phyloP scores from a whole-genome alignment of 2,888 invertebrate genomes.

The Drosophila subsilvestris region DNA sequence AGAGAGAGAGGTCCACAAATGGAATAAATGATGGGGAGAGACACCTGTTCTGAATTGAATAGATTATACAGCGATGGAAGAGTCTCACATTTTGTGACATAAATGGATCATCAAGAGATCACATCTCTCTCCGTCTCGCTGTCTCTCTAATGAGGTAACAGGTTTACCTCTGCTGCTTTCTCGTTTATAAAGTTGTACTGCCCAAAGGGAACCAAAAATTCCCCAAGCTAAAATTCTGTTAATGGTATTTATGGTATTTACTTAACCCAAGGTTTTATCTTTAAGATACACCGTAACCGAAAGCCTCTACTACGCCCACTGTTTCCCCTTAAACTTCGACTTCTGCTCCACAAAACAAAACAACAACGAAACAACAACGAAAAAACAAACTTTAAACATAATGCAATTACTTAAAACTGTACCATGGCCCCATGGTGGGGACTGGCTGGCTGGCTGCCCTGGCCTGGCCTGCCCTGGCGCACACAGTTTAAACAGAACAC shows the following conservation, averaged over 20 bases:
- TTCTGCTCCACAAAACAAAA: conserved; percentile 55
- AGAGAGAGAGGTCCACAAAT: conserved; percentile 13
- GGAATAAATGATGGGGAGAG: conserved; percentile 5
- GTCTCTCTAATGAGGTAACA: conserved; percentile 24
- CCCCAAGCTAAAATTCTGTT: neutral
- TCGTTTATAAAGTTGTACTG: neutral
- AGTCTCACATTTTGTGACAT: conserved; percentile 28
- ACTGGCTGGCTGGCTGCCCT: conserved; percentile 2
- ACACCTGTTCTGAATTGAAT: conserved; percentile 25
- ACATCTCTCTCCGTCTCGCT: conserved; percentile 3
- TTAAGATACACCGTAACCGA: conserved; percentile 31
- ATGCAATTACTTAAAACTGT: conserved; percentile 80
- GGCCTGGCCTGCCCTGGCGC: conserved; percentile 44
- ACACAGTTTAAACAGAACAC: conserved; percentile 69
- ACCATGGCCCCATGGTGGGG: conserved; percentile 57
- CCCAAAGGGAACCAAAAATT: neutral
- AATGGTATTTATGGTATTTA: conserved; percentile 31
- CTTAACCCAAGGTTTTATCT: conserved; percentile 45
- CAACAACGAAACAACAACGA: conserved; percentile 8
- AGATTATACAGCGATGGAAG: conserved; percentile 16
- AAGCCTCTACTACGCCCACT: conserved; percentile 56
- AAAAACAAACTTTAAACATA: conserved; percentile 64
- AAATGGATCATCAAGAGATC: conserved; percentile 38
- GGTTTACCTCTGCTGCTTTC: neutral
- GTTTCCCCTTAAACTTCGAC: conserved; percentile 62